phyloP scores from a whole-genome alignment of 2,113 vertebrate species.

The Mobula hypostoma region DNA sequence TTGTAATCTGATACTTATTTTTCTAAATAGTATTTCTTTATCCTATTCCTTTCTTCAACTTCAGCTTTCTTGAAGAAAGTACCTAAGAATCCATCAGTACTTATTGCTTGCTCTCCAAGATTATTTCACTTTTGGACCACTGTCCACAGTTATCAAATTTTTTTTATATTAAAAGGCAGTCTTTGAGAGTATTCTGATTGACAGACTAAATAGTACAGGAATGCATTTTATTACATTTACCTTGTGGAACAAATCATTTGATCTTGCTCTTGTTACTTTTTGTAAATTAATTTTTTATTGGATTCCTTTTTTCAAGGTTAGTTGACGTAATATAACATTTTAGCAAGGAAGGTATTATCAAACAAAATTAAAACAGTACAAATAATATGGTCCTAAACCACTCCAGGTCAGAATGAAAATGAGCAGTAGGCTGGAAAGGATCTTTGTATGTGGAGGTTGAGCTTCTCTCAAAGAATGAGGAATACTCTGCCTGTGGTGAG shows the following conservation, averaged over 20 bases:
- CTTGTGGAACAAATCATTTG: background rate
- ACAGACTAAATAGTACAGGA: background rate
- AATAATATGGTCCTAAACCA: slow-evolving; percentile 4
- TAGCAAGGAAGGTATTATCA: background rate
- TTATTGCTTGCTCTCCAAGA: background rate
- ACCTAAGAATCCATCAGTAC: background rate
- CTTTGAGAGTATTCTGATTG: background rate
- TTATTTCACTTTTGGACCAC: background rate
- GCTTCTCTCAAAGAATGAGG: slow-evolving; percentile 7
- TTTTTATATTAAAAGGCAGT: background rate
- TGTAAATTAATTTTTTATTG: too few species aligned
- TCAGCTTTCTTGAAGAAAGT: background rate
- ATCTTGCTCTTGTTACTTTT: background rate
- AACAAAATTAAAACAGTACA: background rate
- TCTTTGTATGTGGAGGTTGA: background rate
- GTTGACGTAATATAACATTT: background rate
- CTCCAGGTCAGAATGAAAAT: slow-evolving; percentile 8
- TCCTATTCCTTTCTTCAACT: background rate
- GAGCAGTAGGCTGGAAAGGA: background rate
- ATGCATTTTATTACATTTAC: background rate
- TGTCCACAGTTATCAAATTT: background rate
- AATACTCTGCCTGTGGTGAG: background rate
- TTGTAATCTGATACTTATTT: background rate
- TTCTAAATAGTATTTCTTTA: background rate
- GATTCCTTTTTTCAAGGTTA: background rate